Conservation (phyloP, 2,113 vertebrate species). For the Morphnarchus princeps region DNA sequence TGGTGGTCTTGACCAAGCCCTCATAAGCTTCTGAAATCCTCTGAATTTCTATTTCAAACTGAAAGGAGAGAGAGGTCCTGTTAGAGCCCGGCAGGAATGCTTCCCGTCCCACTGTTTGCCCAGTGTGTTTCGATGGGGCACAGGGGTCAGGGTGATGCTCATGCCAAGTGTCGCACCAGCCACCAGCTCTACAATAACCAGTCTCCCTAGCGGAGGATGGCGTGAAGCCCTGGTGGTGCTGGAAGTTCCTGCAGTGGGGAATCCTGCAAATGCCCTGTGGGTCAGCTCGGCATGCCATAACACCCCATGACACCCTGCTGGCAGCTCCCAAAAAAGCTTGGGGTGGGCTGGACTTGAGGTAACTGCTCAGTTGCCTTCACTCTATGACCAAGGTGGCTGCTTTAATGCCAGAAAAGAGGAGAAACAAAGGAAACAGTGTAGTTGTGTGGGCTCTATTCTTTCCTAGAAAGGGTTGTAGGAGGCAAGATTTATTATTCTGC, state of each 20-base stretch:
- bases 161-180: not conserved
- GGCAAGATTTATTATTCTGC: not conserved
- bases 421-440: not conserved
- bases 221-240: not conserved
- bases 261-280: not conserved
- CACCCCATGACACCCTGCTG: fast-evolving
- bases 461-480: not conserved
- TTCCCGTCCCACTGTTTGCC: not conserved
- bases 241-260: not conserved
- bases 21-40: conserved; percentile 86
- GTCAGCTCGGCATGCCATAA: not conserved
- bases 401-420: not conserved
- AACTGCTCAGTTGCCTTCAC: not conserved
- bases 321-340: not conserved
- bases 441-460: not conserved
- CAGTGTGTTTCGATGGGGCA: not conserved
- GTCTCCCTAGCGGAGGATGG: not conserved
- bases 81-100: not conserved
- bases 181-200: not conserved
- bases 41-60: conserved; percentile 86
- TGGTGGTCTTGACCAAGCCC: conserved; percentile 83
- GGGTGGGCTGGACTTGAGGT: not conserved
- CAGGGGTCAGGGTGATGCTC: not conserved
- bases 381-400: fast-evolving
- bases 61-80: conserved; percentile 28